Evolutionary conservation across 2,888 invertebrate species (phyloP), one percentile per base, ranked within the genome.

Genomic region (Odontothrips loti): DNA sequence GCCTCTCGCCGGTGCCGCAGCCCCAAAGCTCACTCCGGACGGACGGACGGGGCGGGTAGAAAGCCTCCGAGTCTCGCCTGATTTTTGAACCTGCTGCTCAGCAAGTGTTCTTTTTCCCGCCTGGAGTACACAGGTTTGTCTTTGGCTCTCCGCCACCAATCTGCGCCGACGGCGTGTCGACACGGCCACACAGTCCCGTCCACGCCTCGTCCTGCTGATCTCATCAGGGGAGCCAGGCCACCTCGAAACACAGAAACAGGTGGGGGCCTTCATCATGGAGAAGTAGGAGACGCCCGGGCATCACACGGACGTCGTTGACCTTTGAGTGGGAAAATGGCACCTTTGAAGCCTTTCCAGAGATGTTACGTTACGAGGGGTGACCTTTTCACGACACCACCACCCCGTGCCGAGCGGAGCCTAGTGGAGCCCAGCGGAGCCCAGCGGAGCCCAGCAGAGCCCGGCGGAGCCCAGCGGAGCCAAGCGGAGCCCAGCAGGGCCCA

Each of bases 261-360:
- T 58, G 58, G 20, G n/a, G 17, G 20, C 58, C 20, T 58, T 58
- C 58, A 58, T 58, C 20, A 58, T 20, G 58, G 20, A 20, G 34
- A 43, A 43, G 34, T 4, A 43, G 34, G 34, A 2, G 34, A 43
- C 3, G 34, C 34, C 34, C 34, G 34, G 20, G 17, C 58, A 58
- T 58, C 58, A 58, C 58, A 23, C n/a, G 23, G 68, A 43, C 68
- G 68, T 27, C 68, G 68, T 27, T 75, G 68, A 75, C 68, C 68
- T 75, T 75, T 75, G 68, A 75, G 68, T 75, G 68, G 68, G 68
- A 75, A 75, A 75, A 75, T 75, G 68, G 68, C 68, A 75, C 68
- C 68, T 58, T 15, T 9, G 58, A 58, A 20, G 15, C 20, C 58
- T 20, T 58, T 75, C 68, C 23, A 27, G 58, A 58, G 58, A 58